Conservation (phyloP, 1,140 invertebrate genomes). For the Nylanderia fulva region DNA sequence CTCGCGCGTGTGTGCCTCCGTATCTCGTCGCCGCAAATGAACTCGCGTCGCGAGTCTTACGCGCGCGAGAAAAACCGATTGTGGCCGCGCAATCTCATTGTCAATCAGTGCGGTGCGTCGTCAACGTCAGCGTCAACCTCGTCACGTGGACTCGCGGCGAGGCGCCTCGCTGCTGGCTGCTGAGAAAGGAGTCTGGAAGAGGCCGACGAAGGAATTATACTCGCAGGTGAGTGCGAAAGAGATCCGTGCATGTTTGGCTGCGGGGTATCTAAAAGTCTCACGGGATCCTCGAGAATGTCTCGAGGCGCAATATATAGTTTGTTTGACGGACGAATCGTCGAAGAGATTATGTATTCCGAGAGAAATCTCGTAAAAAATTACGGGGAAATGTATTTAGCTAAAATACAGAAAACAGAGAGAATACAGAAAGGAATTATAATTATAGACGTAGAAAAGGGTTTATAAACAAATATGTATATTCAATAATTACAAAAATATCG, state of each 20-base stretch:
- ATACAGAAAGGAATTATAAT: not conserved
- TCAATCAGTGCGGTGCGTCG: constrained; percentile 31
- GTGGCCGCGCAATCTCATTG: not conserved
- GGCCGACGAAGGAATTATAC: constrained; percentile 26
- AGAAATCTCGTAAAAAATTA: not conserved
- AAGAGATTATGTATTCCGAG: not conserved
- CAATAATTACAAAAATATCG: too few relatives aligned
- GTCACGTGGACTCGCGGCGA: constrained; percentile 9
- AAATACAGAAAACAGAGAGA: not conserved
- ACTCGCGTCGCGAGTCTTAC: constrained; percentile 26
- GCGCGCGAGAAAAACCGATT: constrained; percentile 13
- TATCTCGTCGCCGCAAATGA: constrained; percentile 29
- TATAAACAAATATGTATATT: not conserved
- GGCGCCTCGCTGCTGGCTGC: constrained; percentile 19
- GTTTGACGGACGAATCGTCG: not conserved
- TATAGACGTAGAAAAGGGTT: not conserved
- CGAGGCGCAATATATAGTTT: not conserved
- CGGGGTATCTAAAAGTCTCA: constrained; percentile 26
- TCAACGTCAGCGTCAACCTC: not conserved
- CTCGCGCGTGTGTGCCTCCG: constrained; percentile 10
- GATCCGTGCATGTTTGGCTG: constrained; percentile 35
- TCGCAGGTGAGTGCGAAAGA: constrained; percentile 48
- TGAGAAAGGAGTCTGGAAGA: constrained; percentile 8
- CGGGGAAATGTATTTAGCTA: not conserved
- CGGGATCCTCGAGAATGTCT: constrained; percentile 15